Base-by-base conservation (phyloP, 2,113 vertebrate species). In the Chamaetylas fuelleborni region DNA sequence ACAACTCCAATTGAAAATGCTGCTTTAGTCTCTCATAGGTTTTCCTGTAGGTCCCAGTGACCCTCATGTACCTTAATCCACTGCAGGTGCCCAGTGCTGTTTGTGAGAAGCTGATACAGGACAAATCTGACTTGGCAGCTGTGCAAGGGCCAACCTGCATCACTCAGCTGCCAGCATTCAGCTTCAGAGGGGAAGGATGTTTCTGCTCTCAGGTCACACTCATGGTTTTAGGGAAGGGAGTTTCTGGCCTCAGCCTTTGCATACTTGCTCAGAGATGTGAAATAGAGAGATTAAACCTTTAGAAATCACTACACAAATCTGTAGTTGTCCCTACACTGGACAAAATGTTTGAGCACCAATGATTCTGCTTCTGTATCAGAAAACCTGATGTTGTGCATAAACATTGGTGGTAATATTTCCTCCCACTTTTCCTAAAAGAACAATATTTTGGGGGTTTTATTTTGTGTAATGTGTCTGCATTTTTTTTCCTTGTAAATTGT, bases 181-280 rank as follows among this genome's bases (percentile, higher is more conserved):
- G 42, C 72, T 42, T 7, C 25, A 14, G 72, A 82, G 42, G 54
- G 29, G 26, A 70, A 50, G 23, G 43, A 34, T 4, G 2, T 69
- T 69, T 60, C 69, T 29, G 53, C 40, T 33, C 38, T 84, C 24
- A 26, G 18, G 18, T 78, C 71, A 3, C 13, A 54, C 11, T 23
- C 43, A 4, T 7, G 64, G 3, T 26, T 65, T 54, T 11, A 34
- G 7, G 36, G 26, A 69, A 51, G 17, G 36, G 34, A 54, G 5
- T 33, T 83, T 36, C 26, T 31, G 3, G 7, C 48, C 31, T 92
- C 76, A 62, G 22, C 13, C 11, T 83, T 47, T 25, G 9, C 2
- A 0, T 15, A 2, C 8, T 53, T 78, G 38, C 45, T 86, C 26
- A 28, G 19, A 65, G 40, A 34, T 0, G 0, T 10, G 14, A 18